Evolutionary conservation across 2,797 vertebrate species (phyloP).

Genomic region (Girardinus metallicus): DNA sequence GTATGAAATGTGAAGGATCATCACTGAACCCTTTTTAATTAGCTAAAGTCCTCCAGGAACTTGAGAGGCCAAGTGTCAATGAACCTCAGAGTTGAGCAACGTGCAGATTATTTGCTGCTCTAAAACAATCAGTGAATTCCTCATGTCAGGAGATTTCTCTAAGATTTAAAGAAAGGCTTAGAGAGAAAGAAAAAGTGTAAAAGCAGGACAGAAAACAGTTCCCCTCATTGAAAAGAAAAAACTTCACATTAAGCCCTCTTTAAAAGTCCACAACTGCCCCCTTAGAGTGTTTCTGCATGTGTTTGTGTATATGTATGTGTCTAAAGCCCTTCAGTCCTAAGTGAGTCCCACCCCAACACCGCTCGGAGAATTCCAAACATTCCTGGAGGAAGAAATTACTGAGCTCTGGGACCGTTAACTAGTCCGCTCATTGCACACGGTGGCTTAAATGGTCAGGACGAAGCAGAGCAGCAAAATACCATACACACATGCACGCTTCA

Average conservation of each 20-base stretch:
- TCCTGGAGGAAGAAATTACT: constrained; percentile 67
- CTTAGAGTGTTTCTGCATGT: constrained; percentile 28
- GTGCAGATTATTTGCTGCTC: background rate
- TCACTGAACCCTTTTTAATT: constrained; percentile 8
- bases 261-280: constrained; percentile 35
- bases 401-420: constrained; percentile 62
- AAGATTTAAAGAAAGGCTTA: background rate
- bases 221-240: background rate
- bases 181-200: background rate
- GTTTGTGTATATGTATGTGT: constrained; percentile 38
- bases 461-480: constrained; percentile 55
- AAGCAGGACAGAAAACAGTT: background rate
- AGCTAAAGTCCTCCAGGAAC: background rate
- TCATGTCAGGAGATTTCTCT: background rate
- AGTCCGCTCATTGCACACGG: constrained; percentile 59
- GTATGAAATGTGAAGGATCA: background rate
- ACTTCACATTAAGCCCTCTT: constrained; percentile 2
- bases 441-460: constrained; percentile 58
- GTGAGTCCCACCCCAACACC: constrained; percentile 63
- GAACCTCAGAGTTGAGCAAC: background rate
- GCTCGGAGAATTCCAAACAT: constrained; percentile 73
- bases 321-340: constrained; percentile 57
- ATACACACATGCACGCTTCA: constrained; percentile 20
- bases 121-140: background rate
- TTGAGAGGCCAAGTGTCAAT: background rate